Percentiles rank a stretch among this genome's conserved stretches.
Evolutionary conservation across 2,797 vertebrate genomes (phyloP).

Genomic region (Otolemur crassicaudatus): DNA sequence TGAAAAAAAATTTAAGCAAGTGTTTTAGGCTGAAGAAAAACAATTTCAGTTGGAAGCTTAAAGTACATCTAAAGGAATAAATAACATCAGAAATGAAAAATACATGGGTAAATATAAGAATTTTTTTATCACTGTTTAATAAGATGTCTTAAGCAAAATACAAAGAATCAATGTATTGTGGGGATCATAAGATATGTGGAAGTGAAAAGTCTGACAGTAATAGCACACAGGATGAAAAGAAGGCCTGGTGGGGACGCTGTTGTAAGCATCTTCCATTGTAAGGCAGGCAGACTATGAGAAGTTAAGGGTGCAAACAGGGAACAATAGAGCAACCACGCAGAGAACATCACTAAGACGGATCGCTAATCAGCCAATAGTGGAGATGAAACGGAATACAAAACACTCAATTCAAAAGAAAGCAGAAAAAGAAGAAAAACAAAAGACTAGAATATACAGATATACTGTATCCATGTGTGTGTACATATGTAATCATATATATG

Average conservation of each 20-base stretch:
- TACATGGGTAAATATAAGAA: background rate
- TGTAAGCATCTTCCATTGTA: background rate
- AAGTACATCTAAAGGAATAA: conserved; percentile 55
- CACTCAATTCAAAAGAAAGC: background rate
- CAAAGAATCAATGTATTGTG: background rate
- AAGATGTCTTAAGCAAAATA: conserved; percentile 41
- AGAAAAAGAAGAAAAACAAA: background rate
- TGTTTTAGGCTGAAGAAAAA: conserved; percentile 53
- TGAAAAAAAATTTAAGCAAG: conserved; percentile 44
- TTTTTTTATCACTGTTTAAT: conserved; percentile 44
- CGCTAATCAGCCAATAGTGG: background rate
- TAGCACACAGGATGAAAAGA: background rate
- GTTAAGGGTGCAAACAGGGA: background rate
- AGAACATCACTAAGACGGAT: background rate
- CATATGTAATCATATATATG: background rate
- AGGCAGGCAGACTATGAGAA: background rate
- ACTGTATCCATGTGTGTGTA: background rate
- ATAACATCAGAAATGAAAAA: conserved; percentile 39
- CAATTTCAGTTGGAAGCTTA: conserved; percentile 23
- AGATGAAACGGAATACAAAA: background rate
- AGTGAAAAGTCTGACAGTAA: background rate
- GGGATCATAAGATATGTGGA: background rate
- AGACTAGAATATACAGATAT: background rate
- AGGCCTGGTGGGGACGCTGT: no score
- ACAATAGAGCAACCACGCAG: background rate